Conservation (phyloP, 2,888 invertebrate species). For the Agrochola litura region DNA sequence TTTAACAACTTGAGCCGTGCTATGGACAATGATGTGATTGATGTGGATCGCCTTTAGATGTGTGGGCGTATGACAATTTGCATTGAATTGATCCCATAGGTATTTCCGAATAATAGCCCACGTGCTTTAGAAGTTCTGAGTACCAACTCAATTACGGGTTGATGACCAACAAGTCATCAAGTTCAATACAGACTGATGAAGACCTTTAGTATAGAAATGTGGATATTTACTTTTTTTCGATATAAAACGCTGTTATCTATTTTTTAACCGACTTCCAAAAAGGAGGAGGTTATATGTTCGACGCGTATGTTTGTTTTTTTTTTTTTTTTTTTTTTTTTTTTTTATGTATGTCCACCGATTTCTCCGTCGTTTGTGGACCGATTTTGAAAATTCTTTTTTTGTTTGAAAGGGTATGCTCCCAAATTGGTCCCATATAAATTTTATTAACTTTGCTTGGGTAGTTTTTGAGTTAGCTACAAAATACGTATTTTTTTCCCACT, state of each 20-base stretch:
- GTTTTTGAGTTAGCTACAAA: no score
- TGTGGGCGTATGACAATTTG: slow-evolving; percentile 85
- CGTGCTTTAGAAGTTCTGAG: slow-evolving; percentile 71
- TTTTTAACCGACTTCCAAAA: no score
- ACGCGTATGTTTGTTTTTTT: no score
- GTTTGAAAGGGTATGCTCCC: no score
- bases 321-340: no score
- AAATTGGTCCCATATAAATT: no score
- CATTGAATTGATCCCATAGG: slow-evolving; percentile 86
- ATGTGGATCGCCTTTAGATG: slow-evolving; percentile 78
- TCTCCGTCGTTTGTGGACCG: no score
- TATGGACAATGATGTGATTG: slow-evolving; percentile 84
- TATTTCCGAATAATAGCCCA: slow-evolving; percentile 82
- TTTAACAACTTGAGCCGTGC: slow-evolving; percentile 71
- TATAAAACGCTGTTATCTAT: background rate
- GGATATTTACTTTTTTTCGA: background rate
- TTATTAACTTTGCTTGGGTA: no score
- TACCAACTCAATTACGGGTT: slow-evolving; percentile 70
- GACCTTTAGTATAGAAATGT: background rate
- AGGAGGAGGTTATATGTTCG: no score
- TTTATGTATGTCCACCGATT: no score
- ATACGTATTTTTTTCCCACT: no score
- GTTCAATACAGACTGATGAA: slow-evolving; percentile 5
- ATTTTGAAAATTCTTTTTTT: no score
- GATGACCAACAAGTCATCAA: slow-evolving; percentile 70